Base-by-base conservation (phyloP, 2,797 vertebrate species). In the Anisognathus igniventris region DNA sequence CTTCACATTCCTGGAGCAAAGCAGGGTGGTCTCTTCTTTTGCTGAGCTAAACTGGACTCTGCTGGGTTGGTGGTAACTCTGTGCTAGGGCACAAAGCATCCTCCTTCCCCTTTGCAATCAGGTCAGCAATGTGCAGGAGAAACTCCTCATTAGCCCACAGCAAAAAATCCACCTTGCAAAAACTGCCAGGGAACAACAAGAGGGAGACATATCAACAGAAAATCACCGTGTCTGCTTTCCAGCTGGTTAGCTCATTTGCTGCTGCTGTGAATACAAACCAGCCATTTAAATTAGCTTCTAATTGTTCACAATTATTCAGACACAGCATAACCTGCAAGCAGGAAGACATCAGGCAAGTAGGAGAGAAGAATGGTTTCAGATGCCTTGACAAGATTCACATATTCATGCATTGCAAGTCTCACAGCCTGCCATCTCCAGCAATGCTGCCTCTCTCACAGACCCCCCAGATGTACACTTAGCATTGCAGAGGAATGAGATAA, bases 231-330 rank as follows among this genome's bases (percentile, higher is more conserved):
- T 86, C 91, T 90, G 85, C 92, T 95, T 89, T 90, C 95, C 95
- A 94, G 95, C 82, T 88, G 85, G 81, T 91, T 86, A 96, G 85
- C 92, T 97, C 95, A 90, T 61, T 62, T 14, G 62, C 79, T 90
- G 79, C 92, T 93, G 92, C 96, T 90, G 87, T 57, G 82, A 92
- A 94, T 96, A 91, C 92, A 92, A 93, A 93, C 95, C 91, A 96
- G 93, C 44, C 76, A 90, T 88, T 90, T 91, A 92, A 95, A 96
- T 93, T 70, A 79, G 91, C 89, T 94, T 73, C 91, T 96, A 94
- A 95, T 92, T 94, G 95, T 92, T 94, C 91, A 62, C 95, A 88
- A 64, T 94, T 88, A 96, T 81, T 93, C 93, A 76, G 73, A 93
- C 62, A 80, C 66, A 66, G 91, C 91, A 91, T 39, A 94, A 93